Percentiles rank a stretch among this genome's conserved stretches.
Conservation (phyloP, 1,140 invertebrate species). For the Zaprionus gabonicus region DNA sequence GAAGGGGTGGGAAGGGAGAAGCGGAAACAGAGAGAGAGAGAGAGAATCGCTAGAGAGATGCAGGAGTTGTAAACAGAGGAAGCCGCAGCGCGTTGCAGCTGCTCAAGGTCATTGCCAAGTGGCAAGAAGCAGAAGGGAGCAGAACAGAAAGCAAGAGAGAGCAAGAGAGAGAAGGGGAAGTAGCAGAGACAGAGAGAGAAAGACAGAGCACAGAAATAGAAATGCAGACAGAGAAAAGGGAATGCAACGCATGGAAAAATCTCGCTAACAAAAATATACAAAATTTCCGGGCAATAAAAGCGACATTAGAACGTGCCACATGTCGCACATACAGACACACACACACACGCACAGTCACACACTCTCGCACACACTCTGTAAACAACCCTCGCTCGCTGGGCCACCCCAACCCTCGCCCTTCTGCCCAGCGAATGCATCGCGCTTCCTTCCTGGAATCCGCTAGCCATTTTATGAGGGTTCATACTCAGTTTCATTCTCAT, state of each 20-base stretch:
- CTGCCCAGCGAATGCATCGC: conserved; percentile 21
- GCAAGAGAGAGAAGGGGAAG: neutral
- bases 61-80: conserved; percentile 5
- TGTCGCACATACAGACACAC: conserved; percentile 42
- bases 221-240: conserved; percentile 38
- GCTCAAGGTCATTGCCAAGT: conserved; percentile 74
- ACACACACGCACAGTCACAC: conserved; percentile 18
- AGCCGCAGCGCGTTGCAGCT: conserved; percentile 24
- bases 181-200: neutral
- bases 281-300: conserved; percentile 60
- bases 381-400: conserved; percentile 55
- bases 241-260: conserved; percentile 4
- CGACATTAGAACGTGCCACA: conserved; percentile 59
- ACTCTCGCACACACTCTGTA: conserved; percentile 14
- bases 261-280: conserved; percentile 9
- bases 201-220: conserved; percentile 16
- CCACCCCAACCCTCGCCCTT: neutral
- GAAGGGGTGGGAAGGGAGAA: neutral
- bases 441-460: conserved; percentile 42
- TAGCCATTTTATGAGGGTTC: conserved; percentile 33
- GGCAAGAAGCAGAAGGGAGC: conserved; percentile 10
- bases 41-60: neutral
- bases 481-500: neutral
- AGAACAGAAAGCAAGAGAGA: conserved; percentile 16
- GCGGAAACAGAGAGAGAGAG: neutral